Percentiles rank a stretch among this genome's conserved stretches.
Conservation (phyloP, 2,113 vertebrate species). For the Hyperopisus bebe region DNA sequence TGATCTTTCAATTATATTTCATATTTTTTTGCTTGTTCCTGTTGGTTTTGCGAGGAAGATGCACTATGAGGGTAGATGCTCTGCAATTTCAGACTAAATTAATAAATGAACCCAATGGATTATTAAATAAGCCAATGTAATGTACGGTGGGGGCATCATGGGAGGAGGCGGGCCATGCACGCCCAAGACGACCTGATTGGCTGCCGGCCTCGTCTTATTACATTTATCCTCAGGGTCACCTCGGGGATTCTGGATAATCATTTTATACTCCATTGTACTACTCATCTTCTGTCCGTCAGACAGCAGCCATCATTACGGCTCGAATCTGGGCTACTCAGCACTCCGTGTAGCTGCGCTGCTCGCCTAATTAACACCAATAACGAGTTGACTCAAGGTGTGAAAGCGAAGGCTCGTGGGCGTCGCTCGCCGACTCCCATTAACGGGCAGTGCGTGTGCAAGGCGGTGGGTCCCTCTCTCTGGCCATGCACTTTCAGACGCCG, state of each 20-base stretch:
- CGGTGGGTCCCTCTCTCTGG: constrained; percentile 37
- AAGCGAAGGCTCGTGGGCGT: constrained; percentile 41
- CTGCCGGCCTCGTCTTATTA: constrained; percentile 54
- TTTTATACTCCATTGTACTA: constrained; percentile 75
- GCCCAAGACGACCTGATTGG: background rate
- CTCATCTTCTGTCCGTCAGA: constrained; percentile 71
- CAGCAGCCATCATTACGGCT: constrained; percentile 62
- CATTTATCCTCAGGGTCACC: constrained; percentile 64
- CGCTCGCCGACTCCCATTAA: constrained; percentile 66
- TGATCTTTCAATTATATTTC: background rate
- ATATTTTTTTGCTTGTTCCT: background rate
- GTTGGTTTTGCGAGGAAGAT: background rate
- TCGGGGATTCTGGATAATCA: constrained; percentile 62
- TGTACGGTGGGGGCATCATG: background rate
- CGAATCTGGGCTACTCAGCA: constrained; percentile 70
- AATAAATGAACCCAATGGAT: background rate
- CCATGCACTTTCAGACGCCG: constrained; percentile 23
- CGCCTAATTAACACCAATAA: constrained; percentile 73
- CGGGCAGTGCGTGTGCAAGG: constrained; percentile 34
- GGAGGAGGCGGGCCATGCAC: background rate
- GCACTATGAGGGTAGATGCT: background rate
- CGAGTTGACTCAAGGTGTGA: constrained; percentile 63
- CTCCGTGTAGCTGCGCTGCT: constrained; percentile 68
- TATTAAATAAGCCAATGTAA: background rate
- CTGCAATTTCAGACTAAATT: background rate